Evolutionary conservation across 2,888 invertebrate species (phyloP), one percentile per base, ranked within the genome.

Genomic region (Rhorus exstirpatorius): DNA sequence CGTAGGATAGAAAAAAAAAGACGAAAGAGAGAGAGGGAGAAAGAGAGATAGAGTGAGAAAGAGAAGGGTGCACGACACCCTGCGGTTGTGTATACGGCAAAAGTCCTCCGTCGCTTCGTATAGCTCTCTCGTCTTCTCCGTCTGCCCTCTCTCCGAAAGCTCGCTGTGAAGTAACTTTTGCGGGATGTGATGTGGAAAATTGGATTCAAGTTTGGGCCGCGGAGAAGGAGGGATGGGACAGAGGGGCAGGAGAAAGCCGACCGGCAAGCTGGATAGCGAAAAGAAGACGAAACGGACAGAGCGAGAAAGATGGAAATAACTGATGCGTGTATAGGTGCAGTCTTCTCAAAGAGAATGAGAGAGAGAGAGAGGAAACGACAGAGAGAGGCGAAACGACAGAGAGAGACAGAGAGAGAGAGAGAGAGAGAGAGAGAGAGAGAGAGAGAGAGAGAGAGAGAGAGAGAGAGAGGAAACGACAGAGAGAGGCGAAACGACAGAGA

Each of bases 141-240:
- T 63, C 75, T 79, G 61, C 55, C 60, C 74, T 65, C 74, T 65
- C 70, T 55, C 75, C 76, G 71, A 75, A 51, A 68, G 79, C 70
- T 55, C 65, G 68, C 75, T 61, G 85, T 86, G 87, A 87, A 90
- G 90, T 90, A 90, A 90, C 90, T 90, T 90, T 90, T 89, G 90
- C 89, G 89, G 89, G 90, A 90, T 90, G 89, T 89, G 90, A 90
- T 90, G 90, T 90, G 90, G 90, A 90, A 90, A 90, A 90, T 90
- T 90, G 90, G 90, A 90, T 90, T 90, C 90, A 90, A 90, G 90
- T 90, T 90, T 88, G 87, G 90, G 87, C 86, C 85, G 86, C 81
- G 65, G 83, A n/a, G 77, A 60, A 72, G 65, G 61, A 58, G 68
- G 21, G 55, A 53, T 58, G 60, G 74, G 75, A 81, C 75, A 78